A percentile compares a stretch with the other conserved stretches of the same genome.
phyloP scores from a whole-genome alignment of 2,888 invertebrate genomes.

The Euzophera pinguis region DNA sequence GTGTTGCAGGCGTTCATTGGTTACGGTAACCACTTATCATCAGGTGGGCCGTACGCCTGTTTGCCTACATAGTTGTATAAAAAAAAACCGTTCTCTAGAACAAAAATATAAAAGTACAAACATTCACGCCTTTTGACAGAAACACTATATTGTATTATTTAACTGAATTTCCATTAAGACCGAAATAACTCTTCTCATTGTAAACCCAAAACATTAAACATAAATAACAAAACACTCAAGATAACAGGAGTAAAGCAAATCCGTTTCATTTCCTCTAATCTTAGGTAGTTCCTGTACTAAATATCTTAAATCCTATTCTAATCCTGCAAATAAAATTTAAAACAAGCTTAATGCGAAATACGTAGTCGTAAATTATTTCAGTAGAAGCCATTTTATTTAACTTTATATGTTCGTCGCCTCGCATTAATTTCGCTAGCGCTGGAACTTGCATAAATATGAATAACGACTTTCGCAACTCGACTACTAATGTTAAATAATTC shows the following conservation, averaged over 20 bases:
- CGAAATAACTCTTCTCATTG: too few species aligned
- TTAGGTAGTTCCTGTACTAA: slow-evolving; percentile 4
- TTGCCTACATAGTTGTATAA: too few species aligned
- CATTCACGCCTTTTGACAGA: too few species aligned
- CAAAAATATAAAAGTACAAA: too few species aligned
- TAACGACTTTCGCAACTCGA: slow-evolving; percentile 43
- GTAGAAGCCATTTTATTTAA: slow-evolving; percentile 34
- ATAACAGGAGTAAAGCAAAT: neutral
- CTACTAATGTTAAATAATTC: slow-evolving; percentile 41
- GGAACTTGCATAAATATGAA: slow-evolving; percentile 49
- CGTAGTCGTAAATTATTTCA: slow-evolving; percentile 29
- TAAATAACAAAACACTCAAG: slow-evolving; percentile 5
- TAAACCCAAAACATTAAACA: neutral
- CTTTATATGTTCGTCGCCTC: slow-evolving; percentile 32
- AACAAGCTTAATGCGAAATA: slow-evolving; percentile 21
- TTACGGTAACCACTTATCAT: too few species aligned
- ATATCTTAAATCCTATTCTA: slow-evolving; percentile 5
- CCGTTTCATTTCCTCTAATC: slow-evolving; percentile 10
- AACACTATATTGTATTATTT: too few species aligned
- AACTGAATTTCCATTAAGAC: too few species aligned
- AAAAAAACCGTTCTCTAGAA: too few species aligned
- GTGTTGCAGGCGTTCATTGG: too few species aligned
- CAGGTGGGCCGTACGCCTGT: too few species aligned
- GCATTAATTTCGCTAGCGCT: slow-evolving; percentile 33
- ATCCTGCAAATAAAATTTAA: slow-evolving; percentile 20